A percentile compares a stretch with the other conserved stretches of the same genome.
phyloP scores from a whole-genome alignment of 1,140 invertebrate species.

The Saccostrea echinata region DNA sequence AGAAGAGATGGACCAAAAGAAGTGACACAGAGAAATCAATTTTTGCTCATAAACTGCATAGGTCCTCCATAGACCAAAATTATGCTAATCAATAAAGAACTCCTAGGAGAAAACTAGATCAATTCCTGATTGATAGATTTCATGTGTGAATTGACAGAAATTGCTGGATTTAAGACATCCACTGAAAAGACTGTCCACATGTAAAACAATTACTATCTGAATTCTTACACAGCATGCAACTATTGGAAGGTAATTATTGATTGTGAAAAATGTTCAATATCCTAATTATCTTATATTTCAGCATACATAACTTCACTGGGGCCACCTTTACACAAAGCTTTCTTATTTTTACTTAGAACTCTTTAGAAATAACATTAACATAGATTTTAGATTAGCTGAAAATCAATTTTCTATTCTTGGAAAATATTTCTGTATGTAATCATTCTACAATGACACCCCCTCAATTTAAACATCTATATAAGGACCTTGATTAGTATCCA shows the following conservation, averaged over 20 bases:
- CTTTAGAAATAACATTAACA: not conserved
- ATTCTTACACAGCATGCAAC: not conserved
- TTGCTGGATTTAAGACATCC: slow-evolving; percentile 29
- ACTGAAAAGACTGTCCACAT: slow-evolving; percentile 18
- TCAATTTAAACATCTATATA: not conserved
- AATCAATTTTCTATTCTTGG: slow-evolving; percentile 9
- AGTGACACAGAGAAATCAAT: slow-evolving; percentile 20
- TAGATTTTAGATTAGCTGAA: not conserved
- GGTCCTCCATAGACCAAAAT: slow-evolving; percentile 8
- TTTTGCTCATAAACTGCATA: slow-evolving; percentile 27
- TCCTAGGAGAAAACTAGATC: slow-evolving; percentile 30
- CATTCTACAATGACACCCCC: not conserved
- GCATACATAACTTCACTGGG: not conserved
- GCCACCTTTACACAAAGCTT: not conserved
- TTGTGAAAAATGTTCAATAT: not conserved
- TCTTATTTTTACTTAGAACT: not conserved
- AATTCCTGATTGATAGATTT: slow-evolving; percentile 37
- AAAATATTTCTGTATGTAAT: not conserved
- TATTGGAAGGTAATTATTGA: slow-evolving; percentile 15
- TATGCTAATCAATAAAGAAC: slow-evolving; percentile 12
- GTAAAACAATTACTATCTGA: not conserved
- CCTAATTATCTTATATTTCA: not conserved
- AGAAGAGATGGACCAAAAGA: not conserved
- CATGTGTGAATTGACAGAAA: slow-evolving; percentile 36
- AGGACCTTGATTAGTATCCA: not conserved